Base-by-base conservation (phyloP, 2,113 vertebrate species). In the Solea solea region DNA sequence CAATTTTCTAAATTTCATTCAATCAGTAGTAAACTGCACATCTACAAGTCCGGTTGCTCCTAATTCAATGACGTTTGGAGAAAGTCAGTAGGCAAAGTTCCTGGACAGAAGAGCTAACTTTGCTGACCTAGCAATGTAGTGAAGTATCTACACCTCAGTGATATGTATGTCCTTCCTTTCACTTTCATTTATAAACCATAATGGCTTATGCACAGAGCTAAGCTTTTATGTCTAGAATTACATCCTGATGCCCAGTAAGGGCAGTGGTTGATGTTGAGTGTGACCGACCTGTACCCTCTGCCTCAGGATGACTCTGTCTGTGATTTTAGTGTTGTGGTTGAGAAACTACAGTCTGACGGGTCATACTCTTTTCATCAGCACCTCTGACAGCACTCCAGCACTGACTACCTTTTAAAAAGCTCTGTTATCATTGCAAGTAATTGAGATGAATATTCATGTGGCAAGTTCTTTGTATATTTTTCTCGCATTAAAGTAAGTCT, bases 361-460 rank as follows among this genome's bases (percentile, higher is more conserved):
- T 50, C 51, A 28, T 52, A 50, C 40, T 57, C 21, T 5, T 7
- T 16, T 50, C 21, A 21, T 64, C 44, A 72, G 55, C 56, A 40
- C 70, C 51, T 81, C 65, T 44, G 72, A 64, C 78, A 73, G 48
- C 52, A 56, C 41, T 67, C 13, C 12, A 44, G 40, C 28, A 62
- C 54, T 2, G 9, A 58, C 54, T 3, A 60, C 42, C 28, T 40
- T 69, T 44, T 15, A 12, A 9, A 45, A 54, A 69, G 21, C 46
- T 61, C 16, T 15, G 21, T 64, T 41, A 52, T 39, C 54, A 34
- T 3, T 48, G 56, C 41, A 39, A 11, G 13, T 44, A 11, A 70
- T 48, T 42, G 6, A 56, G 62, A 34, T n/a, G 1, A 59, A 2
- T 12, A 25, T 40, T 50, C 16, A 27, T 34, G 8, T 42, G 49